Evolutionary conservation across 2,113 vertebrate species (phyloP), one percentile per base, ranked within the genome.

Genomic region (Mobula hypostoma): DNA sequence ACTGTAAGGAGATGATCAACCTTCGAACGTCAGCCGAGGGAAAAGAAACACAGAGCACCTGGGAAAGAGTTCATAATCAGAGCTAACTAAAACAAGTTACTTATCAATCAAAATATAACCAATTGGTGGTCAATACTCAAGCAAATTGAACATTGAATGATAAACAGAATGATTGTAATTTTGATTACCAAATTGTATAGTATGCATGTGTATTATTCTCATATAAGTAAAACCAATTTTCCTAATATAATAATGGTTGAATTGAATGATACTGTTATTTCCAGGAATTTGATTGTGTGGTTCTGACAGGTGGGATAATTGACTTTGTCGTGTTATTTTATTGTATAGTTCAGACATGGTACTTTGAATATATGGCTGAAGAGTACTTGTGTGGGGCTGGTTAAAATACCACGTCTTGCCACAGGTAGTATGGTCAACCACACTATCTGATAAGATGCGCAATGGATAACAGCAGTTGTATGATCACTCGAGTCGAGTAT

Each of bases 1-100:
- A 48, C 40, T 74, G 24, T 48, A 93, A 93, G 19, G 91, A 93
- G 68, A 93, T 93, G 91, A 76, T 93, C 36, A 48, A 76, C 40
- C 66, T 93, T n/a, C 40, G 19, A 21, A 56, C 70, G 48, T 93
- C 91, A 12, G 29, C 91, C 40, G 76, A 93, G 66, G 40, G 70
- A 93, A 76, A 29, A 27, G 4, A 56, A 48, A 40, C 8, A 40
- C 27, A 93, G 17, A 11, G 2, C 72, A 48, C 5, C 32, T 2
- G 27, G 17, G 3, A 58, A 70, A 29, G 19, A 36, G 6, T 70
- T 7, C 19, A 24, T 32, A 72, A 72, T 74, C 68, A 72, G 70
- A 8, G 24, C 40, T 40, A 36, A 21, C 12, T 0, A 14, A 91
- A 93, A 56, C 15, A 5, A 72, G 74, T 24, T 27, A 32, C 61